Base-by-base conservation (phyloP, 2,113 vertebrate species). In the Syngnathus floridae region DNA sequence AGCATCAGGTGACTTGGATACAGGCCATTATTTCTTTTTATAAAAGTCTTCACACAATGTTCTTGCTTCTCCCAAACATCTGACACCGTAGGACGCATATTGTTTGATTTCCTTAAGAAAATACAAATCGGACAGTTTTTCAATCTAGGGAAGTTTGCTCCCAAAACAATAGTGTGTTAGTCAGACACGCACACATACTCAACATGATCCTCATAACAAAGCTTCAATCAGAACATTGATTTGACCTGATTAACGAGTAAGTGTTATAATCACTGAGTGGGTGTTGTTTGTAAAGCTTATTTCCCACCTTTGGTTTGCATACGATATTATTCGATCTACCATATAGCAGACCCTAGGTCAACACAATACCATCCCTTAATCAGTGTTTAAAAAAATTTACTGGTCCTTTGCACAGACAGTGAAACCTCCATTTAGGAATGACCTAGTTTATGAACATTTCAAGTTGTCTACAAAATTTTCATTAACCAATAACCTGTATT, bases 71-170 rank as follows among this genome's bases (percentile, higher is more conserved):
- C 61, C 48, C 61, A 56, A 72, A 74, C 67, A 69, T 73, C 74
- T 70, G 19, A 78, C 81, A 56, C 83, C 59, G 83, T 65, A 78
- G 87, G 84, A 77, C 73, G 61, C 66, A 69, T 73, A 87, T 88
- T 88, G 87, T 86, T 85, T 70, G 57, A 75, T 84, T 88, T 88
- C 85, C 87, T 77, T 52, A 52, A 74, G 67, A 71, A 86, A 87
- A 87, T 77, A 85, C 26, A 80, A 76, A 52, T 21, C 19, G 16
- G 31, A 49, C 40, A 31, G 71, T 71, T 59, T 77, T 81, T 86
- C 56, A 81, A 84, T 74, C 75, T 72, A 17, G 79, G 86, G 83
- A 87, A 84, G 80, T 84, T 75, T 62, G 71, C 43, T 76, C 76
- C 55, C 61, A 57, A 64, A 72, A 87, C 82, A 87, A 86, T 83